These are phyloP conservation scores for Nipponia nippon DNA, from an alignment of 2,113 vertebrate genomes.

Conservation along the genomic window DNA sequence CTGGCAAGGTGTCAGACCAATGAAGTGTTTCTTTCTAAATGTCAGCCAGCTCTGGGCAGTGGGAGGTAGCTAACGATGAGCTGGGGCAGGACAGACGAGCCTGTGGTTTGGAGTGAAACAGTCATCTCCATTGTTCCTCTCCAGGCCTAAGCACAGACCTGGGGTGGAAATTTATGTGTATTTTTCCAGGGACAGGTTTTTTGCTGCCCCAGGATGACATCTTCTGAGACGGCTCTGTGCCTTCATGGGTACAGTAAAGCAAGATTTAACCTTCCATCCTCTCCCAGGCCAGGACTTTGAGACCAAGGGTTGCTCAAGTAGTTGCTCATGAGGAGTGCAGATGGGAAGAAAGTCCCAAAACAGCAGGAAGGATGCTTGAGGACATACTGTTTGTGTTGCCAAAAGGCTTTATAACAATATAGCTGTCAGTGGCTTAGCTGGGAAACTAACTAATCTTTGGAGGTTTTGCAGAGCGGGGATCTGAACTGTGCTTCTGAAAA, in stretches of 20 bases:
- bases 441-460: neutral
- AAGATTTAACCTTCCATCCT: neutral
- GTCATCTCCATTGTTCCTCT: neutral
- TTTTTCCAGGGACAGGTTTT: neutral
- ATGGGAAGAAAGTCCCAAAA: neutral
- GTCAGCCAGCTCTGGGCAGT: neutral
- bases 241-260: neutral
- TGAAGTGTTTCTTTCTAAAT: conserved; percentile 39
- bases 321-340: neutral
- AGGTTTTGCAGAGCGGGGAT: neutral
- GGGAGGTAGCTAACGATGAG: neutral
- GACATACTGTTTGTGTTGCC: neutral
- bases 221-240: neutral
- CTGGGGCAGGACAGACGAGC: neutral
- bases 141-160: neutral
- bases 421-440: neutral
- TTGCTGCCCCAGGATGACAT: neutral
- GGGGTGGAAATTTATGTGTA: neutral
- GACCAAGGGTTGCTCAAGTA: neutral
- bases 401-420: neutral
- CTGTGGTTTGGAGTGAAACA: conserved; percentile 23
- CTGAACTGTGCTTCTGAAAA: neutral
- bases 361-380: neutral
- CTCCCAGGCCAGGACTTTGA: neutral
- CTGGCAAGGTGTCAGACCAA: conserved; percentile 21